Conservation (phyloP, 2,888 invertebrate genomes). For the Nymphalis urticae region DNA sequence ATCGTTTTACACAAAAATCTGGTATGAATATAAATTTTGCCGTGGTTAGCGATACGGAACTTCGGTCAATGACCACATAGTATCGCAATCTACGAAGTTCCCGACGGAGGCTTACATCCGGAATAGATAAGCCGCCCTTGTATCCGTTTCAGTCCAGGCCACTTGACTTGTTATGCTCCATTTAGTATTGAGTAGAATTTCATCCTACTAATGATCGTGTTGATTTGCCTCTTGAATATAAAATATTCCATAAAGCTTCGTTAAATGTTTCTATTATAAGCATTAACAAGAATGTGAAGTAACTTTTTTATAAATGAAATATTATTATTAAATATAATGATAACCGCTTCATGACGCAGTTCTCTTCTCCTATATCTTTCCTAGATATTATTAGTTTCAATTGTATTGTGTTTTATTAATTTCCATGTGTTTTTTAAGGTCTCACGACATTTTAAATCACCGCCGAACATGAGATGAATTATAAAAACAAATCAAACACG, state of each 20-base stretch:
- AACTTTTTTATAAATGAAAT: no score
- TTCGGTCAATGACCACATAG: conserved; percentile 6
- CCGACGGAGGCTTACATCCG: conserved; percentile 51
- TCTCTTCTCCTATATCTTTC: no score
- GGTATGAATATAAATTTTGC: neutral
- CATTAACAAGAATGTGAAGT: no score
- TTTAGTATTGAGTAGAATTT: conserved; percentile 31
- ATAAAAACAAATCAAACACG: no score
- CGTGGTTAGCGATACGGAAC: neutral
- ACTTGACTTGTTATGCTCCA: conserved; percentile 37
- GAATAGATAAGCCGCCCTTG: conserved; percentile 54
- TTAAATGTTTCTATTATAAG: neutral
- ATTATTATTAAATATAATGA: no score
- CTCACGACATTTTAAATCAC: no score
- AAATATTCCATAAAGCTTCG: conserved; percentile 7
- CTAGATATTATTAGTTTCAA: no score
- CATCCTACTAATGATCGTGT: conserved; percentile 32
- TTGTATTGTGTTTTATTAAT: no score
- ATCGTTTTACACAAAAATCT: neutral
- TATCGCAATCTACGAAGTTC: conserved; percentile 29
- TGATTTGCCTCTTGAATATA: conserved; percentile 24
- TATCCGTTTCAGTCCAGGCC: conserved; percentile 49
- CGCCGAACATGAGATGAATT: no score
- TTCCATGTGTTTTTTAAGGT: no score
- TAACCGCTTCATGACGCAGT: no score